phyloP scores from a whole-genome alignment of 2,113 vertebrate species.

The Boleophthalmus pectinirostris region DNA sequence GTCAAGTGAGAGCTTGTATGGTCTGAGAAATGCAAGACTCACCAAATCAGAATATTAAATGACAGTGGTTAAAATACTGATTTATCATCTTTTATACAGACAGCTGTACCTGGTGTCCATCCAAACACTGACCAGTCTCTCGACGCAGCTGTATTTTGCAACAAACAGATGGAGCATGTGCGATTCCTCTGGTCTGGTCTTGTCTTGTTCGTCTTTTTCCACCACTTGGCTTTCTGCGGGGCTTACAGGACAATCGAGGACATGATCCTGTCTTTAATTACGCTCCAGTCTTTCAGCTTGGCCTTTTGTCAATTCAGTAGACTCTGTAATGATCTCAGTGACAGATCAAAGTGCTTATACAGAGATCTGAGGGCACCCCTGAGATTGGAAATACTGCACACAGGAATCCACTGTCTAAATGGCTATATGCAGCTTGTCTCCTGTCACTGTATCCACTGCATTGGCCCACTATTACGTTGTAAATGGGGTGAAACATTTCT shows the following conservation, averaged over 20 bases:
- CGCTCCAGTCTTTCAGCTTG: slow-evolving; percentile 33
- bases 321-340: slow-evolving; percentile 48
- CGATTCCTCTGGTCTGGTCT: slow-evolving; percentile 6
- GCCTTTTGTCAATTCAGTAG: slow-evolving; percentile 47
- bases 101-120: background rate
- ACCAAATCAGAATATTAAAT: slow-evolving; percentile 8
- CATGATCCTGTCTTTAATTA: slow-evolving; percentile 50
- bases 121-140: slow-evolving; percentile 15
- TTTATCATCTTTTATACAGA: slow-evolving; percentile 6
- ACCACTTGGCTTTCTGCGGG: slow-evolving; percentile 26
- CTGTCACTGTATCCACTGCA: slow-evolving; percentile 9
- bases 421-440: slow-evolving; percentile 18
- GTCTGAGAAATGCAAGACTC: background rate
- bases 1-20: slow-evolving; percentile 12
- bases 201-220: slow-evolving; percentile 6
- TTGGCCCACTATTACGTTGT: background rate
- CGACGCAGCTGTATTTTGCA: slow-evolving; percentile 25
- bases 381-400: slow-evolving; percentile 37
- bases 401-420: slow-evolving; percentile 28
- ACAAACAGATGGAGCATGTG: slow-evolving; percentile 20
- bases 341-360: slow-evolving; percentile 48
- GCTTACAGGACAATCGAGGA: slow-evolving; percentile 32
- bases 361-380: slow-evolving; percentile 42
- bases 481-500: slow-evolving; percentile 1
- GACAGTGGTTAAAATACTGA: slow-evolving; percentile 8